Conservation (phyloP, 2,888 invertebrate species). For the Digitonthophagus gazella region DNA sequence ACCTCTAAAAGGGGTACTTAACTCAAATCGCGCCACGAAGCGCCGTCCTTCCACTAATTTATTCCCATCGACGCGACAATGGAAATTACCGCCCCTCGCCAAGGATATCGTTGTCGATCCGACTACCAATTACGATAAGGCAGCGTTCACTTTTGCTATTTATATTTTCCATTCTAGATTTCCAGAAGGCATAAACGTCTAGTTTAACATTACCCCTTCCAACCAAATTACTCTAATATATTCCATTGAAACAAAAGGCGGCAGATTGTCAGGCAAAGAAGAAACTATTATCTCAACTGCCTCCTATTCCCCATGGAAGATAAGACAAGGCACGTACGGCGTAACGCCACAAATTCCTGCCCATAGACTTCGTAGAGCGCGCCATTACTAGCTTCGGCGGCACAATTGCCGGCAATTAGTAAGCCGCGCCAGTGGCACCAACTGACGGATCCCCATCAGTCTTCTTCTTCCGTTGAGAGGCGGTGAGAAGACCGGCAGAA, state of each 20-base stretch:
- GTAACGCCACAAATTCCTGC: slow-evolving; percentile 14
- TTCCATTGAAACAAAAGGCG: not conserved
- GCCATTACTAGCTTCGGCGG: slow-evolving; percentile 12
- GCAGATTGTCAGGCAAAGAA: not conserved
- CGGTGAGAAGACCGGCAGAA: not conserved
- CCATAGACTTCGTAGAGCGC: slow-evolving; percentile 10
- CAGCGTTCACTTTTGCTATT: too few relatives aligned
- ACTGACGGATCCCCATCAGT: slow-evolving; percentile 15
- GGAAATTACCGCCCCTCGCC: not conserved
- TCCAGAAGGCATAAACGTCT: too few relatives aligned
- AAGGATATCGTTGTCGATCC: too few relatives aligned
- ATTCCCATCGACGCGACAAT: not conserved
- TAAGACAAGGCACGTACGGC: slow-evolving; percentile 7
- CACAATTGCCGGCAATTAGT: slow-evolving; percentile 25
- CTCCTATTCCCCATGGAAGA: not conserved
- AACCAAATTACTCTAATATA: not conserved
- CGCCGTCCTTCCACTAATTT: not conserved
- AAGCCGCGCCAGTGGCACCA: slow-evolving; percentile 23
- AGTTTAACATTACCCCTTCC: not conserved
- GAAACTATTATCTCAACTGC: not conserved
- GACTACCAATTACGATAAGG: too few relatives aligned
- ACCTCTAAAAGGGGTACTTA: not conserved
- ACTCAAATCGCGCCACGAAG: not conserved
- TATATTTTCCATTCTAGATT: too few relatives aligned
- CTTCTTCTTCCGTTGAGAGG: slow-evolving; percentile 1